Evolutionary conservation across 2,888 invertebrate genomes (phyloP), one percentile per base, ranked within the genome.

Genomic region (Papilio gigon): DNA sequence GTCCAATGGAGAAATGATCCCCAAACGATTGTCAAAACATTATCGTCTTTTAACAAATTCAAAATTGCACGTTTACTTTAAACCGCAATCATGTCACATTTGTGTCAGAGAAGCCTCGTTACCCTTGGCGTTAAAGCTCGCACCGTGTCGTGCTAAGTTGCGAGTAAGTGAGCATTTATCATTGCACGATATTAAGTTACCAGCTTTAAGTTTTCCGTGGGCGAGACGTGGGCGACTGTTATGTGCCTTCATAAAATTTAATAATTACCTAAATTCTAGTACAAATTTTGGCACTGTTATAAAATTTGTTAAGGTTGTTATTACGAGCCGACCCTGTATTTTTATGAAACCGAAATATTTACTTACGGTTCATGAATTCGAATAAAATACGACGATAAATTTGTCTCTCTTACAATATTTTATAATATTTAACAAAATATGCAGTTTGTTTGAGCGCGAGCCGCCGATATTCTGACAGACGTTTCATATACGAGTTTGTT

Each of bases 121-220:
- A 50, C 12, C 25, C 25, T 50, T 14, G 14, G 14, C 47, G 4
- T 50, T 44, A 14, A 35, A 35, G 59, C 17, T 22, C 17, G 4
- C 35, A 59, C 14, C 20, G 12, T 17, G 33, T 30, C 27, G 17
- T n/a, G 12, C 14, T 59, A 37, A 30, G 53, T 56, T 56, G 22
- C 22, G 12, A 47, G 11, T 47, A 30, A 30, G 30, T 30, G 30
- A 56, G 5, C 1, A 60, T 60, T 40, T 40, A 60, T 59, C 35
- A 59, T 25, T 56, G n/a, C n/a, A 40, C 60, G 25, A 40, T 60
- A 60, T 60, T 60, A 60, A 60, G 37, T 25, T 60, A 40, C 37
- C 59, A 12, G 22, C 35, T 37, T 37, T 60, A 60, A 22, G 60
- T 60, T 40, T 40, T 2, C 37, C 37, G 59, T 60, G 60, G 60